These are phyloP conservation scores for Seriola dumerili DNA, from an alignment of 2,113 vertebrate genomes.

Conservation along the genomic window DNA sequence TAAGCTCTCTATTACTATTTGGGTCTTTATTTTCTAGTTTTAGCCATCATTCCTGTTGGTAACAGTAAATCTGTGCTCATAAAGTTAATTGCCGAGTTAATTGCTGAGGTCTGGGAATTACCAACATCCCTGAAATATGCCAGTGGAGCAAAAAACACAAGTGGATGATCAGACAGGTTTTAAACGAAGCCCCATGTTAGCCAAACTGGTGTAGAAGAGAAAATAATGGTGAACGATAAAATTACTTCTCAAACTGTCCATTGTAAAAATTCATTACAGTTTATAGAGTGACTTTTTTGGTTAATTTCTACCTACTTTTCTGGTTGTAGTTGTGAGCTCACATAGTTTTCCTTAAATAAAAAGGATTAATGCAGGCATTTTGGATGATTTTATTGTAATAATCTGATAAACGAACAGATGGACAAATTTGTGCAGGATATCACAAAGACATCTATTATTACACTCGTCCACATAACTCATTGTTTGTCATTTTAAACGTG, in stretches of 20 bases:
- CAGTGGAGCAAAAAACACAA: not conserved
- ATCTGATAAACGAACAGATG: not conserved
- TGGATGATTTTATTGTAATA: not conserved
- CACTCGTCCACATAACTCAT: not conserved
- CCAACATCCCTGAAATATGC: not conserved
- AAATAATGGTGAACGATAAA: not conserved
- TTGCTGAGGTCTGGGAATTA: not conserved
- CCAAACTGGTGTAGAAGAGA: not conserved
- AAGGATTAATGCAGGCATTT: not conserved
- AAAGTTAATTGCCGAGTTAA: not conserved
- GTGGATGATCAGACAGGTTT: not conserved
- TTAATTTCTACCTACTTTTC: not conserved
- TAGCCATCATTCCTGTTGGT: not conserved
- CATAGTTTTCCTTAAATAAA: not conserved
- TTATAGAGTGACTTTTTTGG: not conserved
- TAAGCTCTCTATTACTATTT: not conserved
- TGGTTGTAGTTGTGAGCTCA: not conserved
- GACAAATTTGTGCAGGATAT: not conserved
- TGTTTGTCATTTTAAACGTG: not conserved
- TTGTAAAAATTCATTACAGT: not conserved
- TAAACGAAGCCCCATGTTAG: not conserved
- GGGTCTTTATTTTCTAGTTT: not conserved
- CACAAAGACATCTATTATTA: not conserved
- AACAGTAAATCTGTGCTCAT: not conserved
- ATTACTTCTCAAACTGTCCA: not conserved